Percentiles rank a stretch among this genome's conserved stretches.
phyloP scores from a whole-genome alignment of 2,888 invertebrate genomes.

The Trichogramma dendrolimi region DNA sequence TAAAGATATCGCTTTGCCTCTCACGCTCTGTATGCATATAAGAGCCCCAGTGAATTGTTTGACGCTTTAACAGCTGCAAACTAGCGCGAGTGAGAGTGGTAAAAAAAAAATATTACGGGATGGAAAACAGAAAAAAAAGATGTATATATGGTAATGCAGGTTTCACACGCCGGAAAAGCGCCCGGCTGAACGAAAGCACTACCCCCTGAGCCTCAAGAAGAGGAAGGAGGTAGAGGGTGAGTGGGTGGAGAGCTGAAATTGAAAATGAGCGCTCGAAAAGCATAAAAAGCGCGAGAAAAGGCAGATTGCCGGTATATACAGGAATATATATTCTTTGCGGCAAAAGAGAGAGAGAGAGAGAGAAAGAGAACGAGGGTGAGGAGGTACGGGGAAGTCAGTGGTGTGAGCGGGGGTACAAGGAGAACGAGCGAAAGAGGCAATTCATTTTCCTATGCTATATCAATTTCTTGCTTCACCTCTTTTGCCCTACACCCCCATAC shows the following conservation, averaged over 20 bases:
- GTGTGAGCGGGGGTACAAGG: background rate
- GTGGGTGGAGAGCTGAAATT: constrained; percentile 42
- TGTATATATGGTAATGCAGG: constrained; percentile 43
- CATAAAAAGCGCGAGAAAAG: constrained; percentile 45
- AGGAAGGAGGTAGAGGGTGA: constrained; percentile 16
- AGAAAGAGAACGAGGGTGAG: constrained; percentile 10
- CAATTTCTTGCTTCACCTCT: constrained; percentile 50
- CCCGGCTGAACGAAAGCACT: constrained; percentile 26
- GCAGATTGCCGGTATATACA: constrained; percentile 47
- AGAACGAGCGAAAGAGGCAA: constrained; percentile 40
- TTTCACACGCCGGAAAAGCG: constrained; percentile 43
- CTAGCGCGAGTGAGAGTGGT: constrained; percentile 8
- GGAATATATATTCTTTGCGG: constrained; percentile 44
- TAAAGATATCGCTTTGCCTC: too few species aligned
- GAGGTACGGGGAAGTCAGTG: too few species aligned
- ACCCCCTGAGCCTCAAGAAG: too few species aligned
- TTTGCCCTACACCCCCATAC: constrained; percentile 15
- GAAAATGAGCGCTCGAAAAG: constrained; percentile 50
- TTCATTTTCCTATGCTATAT: constrained; percentile 53
- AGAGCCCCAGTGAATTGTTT: too few species aligned
- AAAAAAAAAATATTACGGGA: constrained; percentile 19
- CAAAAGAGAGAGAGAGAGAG: constrained; percentile 25
- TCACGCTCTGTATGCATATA: too few species aligned
- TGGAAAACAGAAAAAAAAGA: constrained; percentile 32
- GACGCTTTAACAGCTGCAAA: background rate